Percentiles rank a stretch among this genome's conserved stretches.
These are phyloP conservation scores for Sebastes ruberrimus DNA, from an alignment of 2,797 vertebrate species.

Conservation along the genomic window DNA sequence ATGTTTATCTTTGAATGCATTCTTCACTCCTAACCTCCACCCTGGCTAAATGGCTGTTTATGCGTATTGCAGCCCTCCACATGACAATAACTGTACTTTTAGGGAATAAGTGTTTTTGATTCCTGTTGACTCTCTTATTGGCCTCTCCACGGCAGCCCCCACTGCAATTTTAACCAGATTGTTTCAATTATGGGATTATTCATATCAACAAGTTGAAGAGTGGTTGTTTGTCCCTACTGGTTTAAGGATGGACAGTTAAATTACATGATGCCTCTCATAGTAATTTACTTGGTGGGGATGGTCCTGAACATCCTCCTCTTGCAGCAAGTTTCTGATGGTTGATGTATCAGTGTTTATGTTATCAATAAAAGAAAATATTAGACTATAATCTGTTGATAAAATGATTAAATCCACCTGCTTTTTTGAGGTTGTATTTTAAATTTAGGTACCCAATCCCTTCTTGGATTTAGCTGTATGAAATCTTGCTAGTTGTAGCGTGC, in stretches of 20 bases:
- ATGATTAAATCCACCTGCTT: neutral
- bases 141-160: constrained; percentile 57
- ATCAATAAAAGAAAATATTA: neutral
- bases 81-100: constrained; percentile 79
- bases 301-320: neutral
- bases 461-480: neutral
- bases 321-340: neutral
- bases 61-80: constrained; percentile 58
- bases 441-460: neutral
- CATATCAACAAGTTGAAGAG: constrained; percentile 69
- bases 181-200: constrained; percentile 81
- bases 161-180: constrained; percentile 73
- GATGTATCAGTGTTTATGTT: neutral
- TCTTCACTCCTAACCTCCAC: constrained; percentile 64
- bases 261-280: constrained; percentile 40
- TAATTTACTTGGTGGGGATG: constrained; percentile 5
- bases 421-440: neutral
- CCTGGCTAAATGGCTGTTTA: constrained; percentile 80
- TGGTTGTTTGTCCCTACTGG: constrained; percentile 59
- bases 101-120: constrained; percentile 79
- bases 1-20: constrained; percentile 51
- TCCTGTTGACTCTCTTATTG: constrained; percentile 73
- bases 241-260: constrained; percentile 61
- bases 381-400: neutral
- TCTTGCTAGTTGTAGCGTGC: neutral